Evolutionary conservation across 2,113 vertebrate genomes (phyloP).

Genomic region (Hucho hucho): DNA sequence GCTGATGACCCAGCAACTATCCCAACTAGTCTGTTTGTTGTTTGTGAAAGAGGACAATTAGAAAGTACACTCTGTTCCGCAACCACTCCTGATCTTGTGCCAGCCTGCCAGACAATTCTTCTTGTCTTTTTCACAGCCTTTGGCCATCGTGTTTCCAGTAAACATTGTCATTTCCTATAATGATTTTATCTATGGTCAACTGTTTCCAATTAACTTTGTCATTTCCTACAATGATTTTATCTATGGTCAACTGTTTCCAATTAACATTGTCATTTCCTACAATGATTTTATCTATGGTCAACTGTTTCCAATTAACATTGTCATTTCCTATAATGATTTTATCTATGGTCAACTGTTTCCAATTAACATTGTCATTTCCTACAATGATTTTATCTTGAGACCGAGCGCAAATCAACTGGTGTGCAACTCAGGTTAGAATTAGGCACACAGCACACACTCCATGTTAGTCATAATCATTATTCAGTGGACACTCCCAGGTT

Average conservation of each 20-base stretch:
- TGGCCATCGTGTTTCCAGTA: too few species aligned
- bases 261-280: slow-evolving; percentile 15
- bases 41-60: slow-evolving; percentile 43
- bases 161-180: too few species aligned
- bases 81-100: not conserved
- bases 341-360: too few species aligned
- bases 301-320: slow-evolving; percentile 37
- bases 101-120: not conserved
- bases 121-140: slow-evolving; percentile 1
- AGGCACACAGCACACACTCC: too few species aligned
- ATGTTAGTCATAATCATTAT: too few species aligned
- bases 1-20: slow-evolving; percentile 25
- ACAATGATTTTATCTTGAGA: not conserved
- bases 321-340: slow-evolving; percentile 3
- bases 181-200: too few species aligned
- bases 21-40: slow-evolving; percentile 46
- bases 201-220: slow-evolving; percentile 32
- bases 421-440: not conserved
- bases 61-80: slow-evolving; percentile 31
- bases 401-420: not conserved
- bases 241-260: slow-evolving; percentile 15
- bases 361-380: too few species aligned
- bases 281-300: slow-evolving; percentile 27
- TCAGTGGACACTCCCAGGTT: too few species aligned
- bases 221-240: not conserved